phyloP scores from a whole-genome alignment of 2,888 invertebrate species.

The Sclerodermus sp. region DNA sequence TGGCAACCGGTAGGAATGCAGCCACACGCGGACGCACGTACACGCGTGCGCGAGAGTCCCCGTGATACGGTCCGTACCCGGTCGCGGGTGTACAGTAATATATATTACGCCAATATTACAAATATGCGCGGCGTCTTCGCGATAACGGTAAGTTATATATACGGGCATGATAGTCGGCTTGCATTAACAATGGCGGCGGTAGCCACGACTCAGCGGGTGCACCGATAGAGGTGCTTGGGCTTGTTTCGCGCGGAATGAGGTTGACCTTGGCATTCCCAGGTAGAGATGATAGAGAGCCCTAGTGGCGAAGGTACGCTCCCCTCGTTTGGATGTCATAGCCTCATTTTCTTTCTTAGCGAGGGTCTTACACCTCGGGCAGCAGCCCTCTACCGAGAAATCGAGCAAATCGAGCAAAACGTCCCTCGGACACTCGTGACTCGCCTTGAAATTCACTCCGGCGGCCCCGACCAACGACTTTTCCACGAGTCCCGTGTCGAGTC shows the following conservation, averaged over 20 bases:
- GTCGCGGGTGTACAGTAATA: too few relatives aligned
- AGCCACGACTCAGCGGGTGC: conserved; percentile 14
- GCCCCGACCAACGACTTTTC: conserved; percentile 20
- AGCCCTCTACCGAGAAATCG: conserved; percentile 16
- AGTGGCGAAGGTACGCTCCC: conserved; percentile 19
- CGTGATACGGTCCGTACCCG: too few relatives aligned
- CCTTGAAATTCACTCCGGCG: conserved; percentile 18
- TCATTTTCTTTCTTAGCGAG: conserved; percentile 26
- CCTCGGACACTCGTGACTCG: conserved; percentile 10
- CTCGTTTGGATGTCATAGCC: conserved; percentile 26
- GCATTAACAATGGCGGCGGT: neutral
- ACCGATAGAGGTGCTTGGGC: conserved; percentile 18
- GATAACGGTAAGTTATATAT: too few relatives aligned
- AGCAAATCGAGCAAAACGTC: conserved; percentile 15
- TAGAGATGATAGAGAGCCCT: conserved; percentile 38
- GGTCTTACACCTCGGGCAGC: neutral
- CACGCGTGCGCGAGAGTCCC: too few relatives aligned
- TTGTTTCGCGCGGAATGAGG: conserved; percentile 39
- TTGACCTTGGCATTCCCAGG: conserved; percentile 50
- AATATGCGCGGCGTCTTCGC: too few relatives aligned
- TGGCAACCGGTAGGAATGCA: too few relatives aligned
- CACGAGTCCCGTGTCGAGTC: neutral
- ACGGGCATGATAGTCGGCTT: too few relatives aligned
- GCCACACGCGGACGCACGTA: too few relatives aligned
- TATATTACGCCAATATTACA: too few relatives aligned